Percentiles rank a stretch among this genome's conserved stretches.
phyloP scores from a whole-genome alignment of 2,797 vertebrate genomes.

The Limosa lapponica region DNA sequence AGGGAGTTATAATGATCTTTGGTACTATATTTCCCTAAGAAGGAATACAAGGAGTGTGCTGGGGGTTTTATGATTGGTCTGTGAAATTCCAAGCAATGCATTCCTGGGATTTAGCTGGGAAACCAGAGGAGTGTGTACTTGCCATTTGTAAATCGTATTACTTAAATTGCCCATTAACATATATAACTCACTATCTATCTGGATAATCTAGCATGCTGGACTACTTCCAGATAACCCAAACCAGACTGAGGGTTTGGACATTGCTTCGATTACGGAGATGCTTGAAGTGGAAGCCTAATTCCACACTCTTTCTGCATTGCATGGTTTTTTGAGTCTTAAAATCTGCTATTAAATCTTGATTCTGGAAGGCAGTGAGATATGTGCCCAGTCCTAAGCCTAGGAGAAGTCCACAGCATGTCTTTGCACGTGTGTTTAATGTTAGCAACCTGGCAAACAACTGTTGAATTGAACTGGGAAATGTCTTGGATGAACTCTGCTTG shows the following conservation, averaged over 20 bases:
- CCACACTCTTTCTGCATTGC: not conserved
- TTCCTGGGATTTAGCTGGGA: conserved; percentile 35
- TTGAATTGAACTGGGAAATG: not conserved
- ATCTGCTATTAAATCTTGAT: not conserved
- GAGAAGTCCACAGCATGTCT: not conserved
- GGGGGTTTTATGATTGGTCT: not conserved
- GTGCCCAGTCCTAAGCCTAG: not conserved
- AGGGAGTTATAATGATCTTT: not conserved
- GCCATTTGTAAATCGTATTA: not conserved
- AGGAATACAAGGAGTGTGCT: not conserved
- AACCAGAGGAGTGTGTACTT: conserved; percentile 1
- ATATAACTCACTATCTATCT: not conserved
- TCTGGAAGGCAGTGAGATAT: not conserved
- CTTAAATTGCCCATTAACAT: not conserved
- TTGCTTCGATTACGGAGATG: not conserved
- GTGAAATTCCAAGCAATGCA: conserved; percentile 4
- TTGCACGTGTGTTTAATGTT: not conserved
- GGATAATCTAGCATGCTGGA: not conserved
- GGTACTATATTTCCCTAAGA: not conserved
- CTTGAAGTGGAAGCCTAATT: not conserved
- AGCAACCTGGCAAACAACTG: not conserved
- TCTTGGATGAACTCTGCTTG: rapidly evolving
- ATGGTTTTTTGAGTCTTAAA: not conserved
- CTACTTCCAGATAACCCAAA: not conserved
- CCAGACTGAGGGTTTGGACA: not conserved